Conservation (phyloP, 2,797 vertebrate genomes). For the Sarcophilus harrisii region DNA sequence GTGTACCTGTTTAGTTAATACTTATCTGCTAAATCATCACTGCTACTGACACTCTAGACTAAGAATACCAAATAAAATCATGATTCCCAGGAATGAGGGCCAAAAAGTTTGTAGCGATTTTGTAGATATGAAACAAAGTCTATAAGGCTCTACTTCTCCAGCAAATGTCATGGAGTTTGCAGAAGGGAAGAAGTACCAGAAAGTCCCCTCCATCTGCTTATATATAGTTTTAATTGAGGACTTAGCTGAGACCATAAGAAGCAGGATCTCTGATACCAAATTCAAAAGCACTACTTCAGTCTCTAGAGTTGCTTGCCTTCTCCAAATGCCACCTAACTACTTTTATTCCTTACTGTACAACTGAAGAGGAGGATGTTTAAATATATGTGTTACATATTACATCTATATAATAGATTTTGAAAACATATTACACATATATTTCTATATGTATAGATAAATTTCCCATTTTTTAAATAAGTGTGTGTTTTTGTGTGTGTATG, state of each 20-base stretch:
- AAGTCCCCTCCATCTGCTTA: rapidly evolving
- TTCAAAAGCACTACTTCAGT: background rate
- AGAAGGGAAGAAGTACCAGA: background rate
- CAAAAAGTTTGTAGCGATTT: background rate
- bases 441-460: background rate
- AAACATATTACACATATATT: background rate
- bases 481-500: too few relatives aligned
- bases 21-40: background rate
- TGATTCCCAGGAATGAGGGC: background rate
- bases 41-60: background rate
- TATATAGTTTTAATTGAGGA: background rate
- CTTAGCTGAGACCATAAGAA: background rate
- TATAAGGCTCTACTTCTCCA: background rate
- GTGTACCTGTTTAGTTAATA: background rate
- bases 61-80: background rate
- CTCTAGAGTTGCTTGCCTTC: background rate
- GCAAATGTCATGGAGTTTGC: background rate
- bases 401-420: background rate
- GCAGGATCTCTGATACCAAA: background rate
- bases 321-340: background rate
- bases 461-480: background rate
- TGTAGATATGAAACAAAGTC: background rate
- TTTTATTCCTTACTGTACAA: background rate
- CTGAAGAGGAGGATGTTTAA: background rate
- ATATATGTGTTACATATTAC: background rate